Evolutionary conservation across 2,888 invertebrate genomes (phyloP).

Genomic region (Lepidochrysops patricia): DNA sequence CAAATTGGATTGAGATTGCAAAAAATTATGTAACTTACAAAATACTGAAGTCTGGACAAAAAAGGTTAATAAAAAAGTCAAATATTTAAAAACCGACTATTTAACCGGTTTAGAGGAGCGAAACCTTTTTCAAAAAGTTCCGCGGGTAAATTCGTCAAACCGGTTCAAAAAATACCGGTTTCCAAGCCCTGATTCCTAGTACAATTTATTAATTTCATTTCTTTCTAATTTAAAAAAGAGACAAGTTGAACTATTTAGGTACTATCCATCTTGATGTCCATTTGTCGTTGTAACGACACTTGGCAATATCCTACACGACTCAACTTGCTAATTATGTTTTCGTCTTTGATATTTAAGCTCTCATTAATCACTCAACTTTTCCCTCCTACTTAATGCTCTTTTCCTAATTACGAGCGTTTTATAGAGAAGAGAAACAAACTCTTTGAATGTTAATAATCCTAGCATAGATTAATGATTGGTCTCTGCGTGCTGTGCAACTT

Average conservation of each 20-base stretch:
- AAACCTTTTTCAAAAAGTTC: no score
- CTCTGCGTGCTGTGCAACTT: no score
- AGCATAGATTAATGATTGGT: no score
- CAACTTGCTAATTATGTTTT: constrained; percentile 9
- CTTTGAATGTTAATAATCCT: not conserved
- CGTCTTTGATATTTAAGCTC: constrained; percentile 3
- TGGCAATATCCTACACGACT: constrained; percentile 4
- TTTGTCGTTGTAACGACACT: constrained; percentile 8
- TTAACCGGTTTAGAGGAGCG: no score
- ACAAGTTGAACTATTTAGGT: not conserved
- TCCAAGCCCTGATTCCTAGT: no score
- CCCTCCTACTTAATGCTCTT: not conserved
- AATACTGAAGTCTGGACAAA: no score
- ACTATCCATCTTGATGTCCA: not conserved
- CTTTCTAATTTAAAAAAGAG: not conserved
- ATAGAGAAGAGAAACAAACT: not conserved
- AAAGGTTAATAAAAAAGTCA: no score
- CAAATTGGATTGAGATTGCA: no score
- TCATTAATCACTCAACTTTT: constrained; percentile 9
- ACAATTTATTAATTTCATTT: not conserved
- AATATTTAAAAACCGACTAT: no score
- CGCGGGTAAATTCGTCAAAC: no score
- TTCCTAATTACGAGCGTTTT: not conserved
- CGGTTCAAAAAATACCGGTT: no score
- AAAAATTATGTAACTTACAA: no score